A percentile compares a stretch with the other conserved stretches of the same genome.
These are phyloP conservation scores for Cyaniris semiargus DNA, from an alignment of 2,888 invertebrate species.

Conservation along the genomic window DNA sequence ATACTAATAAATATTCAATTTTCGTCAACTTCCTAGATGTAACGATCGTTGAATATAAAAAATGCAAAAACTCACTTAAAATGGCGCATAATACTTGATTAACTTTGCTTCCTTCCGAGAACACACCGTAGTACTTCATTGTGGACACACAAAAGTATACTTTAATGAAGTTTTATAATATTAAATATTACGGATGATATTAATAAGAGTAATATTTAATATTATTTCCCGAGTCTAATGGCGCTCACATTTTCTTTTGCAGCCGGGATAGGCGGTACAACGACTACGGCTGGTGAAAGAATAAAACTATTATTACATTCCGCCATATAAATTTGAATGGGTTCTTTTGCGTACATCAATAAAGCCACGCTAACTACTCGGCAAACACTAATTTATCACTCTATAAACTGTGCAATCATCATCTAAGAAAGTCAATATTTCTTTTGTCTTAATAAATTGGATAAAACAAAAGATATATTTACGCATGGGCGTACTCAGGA, in stretches of 20 bases:
- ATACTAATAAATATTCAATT: neutral
- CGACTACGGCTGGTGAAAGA: neutral
- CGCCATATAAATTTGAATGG: constrained; percentile 4
- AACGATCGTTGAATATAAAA: neutral
- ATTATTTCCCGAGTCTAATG: neutral
- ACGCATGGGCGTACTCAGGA: no score
- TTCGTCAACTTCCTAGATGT: neutral
- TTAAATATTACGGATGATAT: neutral
- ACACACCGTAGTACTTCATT: constrained; percentile 46
- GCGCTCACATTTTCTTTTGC: constrained; percentile 9
- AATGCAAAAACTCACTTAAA: constrained; percentile 55
- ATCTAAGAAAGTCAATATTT: constrained; percentile 10
- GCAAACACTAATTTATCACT: constrained; percentile 15
- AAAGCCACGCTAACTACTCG: constrained; percentile 9
- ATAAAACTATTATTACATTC: neutral
- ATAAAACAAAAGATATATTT: no score
- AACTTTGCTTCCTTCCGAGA: constrained; percentile 58
- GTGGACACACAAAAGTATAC: constrained; percentile 7
- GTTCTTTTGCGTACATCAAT: constrained; percentile 4
- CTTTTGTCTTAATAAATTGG: constrained; percentile 24
- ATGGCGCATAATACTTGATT: constrained; percentile 68
- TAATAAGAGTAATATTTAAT: constrained; percentile 13
- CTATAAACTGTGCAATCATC: neutral
- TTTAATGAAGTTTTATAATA: neutral
- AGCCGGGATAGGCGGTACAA: neutral